A percentile compares a stretch with the other conserved stretches of the same genome.
Conservation (phyloP, 2,113 vertebrate genomes). For the Bothrops jararaca region DNA sequence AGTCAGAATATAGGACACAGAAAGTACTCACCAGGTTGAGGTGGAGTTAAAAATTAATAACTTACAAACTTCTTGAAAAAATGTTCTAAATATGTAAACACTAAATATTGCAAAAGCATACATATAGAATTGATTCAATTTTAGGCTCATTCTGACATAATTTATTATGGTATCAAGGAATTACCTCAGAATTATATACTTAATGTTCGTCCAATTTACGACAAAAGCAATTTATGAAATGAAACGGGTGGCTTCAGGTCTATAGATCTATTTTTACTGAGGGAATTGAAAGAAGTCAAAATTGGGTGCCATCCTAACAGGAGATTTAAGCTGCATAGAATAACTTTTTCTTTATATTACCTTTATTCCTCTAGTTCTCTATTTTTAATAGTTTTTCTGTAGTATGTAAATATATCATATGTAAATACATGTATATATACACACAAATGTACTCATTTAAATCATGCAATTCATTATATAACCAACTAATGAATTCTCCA, state of each 20-base stretch:
- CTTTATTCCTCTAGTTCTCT: neutral
- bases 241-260: neutral
- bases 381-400: neutral
- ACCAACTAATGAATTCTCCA: neutral
- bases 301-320: neutral
- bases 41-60: slow-evolving; percentile 65
- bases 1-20: neutral
- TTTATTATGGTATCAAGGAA: neutral
- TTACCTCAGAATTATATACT: neutral
- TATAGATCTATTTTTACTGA: neutral
- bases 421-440: neutral
- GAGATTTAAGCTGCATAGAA: neutral
- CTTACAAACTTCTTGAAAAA: neutral
- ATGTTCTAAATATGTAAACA: neutral
- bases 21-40: slow-evolving; percentile 3
- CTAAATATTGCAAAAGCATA: neutral
- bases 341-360: neutral
- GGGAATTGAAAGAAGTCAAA: neutral
- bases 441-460: neutral
- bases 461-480: neutral
- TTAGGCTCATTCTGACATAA: neutral
- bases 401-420: neutral
- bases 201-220: neutral
- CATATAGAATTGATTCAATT: neutral
- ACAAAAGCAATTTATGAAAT: neutral